Evolutionary conservation across 2,888 invertebrate species (phyloP), one percentile per base, ranked within the genome.

Genomic region (Amphipyra berbera): DNA sequence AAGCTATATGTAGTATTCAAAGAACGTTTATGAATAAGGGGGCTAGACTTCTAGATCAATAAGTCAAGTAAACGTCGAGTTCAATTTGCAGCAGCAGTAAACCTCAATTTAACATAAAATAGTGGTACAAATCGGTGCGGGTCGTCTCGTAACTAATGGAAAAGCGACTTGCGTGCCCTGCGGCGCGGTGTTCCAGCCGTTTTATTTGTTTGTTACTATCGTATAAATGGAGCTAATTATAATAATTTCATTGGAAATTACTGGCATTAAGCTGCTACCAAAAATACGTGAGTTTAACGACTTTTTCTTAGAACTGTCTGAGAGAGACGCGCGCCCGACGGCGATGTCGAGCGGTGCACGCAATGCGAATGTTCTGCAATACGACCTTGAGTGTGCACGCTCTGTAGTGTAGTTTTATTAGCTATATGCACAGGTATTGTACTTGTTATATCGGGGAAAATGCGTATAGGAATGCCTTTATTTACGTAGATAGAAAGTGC

Each of bases 241-340:
- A 90, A 94, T 94, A 94, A 95, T 95, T 94, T 94, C 91, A 87
- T 86, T 89, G 87, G 83, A 92, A 94, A 95, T 95, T 91, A 95
- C 94, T 91, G 91, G 93, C 91, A 95, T 95, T 95, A 95, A 90
- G 89, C 88, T 92, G 95, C 95, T 95, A 95, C 95, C 95, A 94
- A 95, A 95, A 91, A 93, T 94, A 94, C 93, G 91, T 93, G 92
- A 93, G 90, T 93, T 94, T 94, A 95, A 95, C 94, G 93, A 95
- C 85, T 92, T 92, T 90, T 95, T 94, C 95, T 91, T 83, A 90
- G 95, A 95, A 94, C 82, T 88, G 88, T 88, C 89, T 83, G 88
- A 76, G 82, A 82, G 88, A 89, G 87, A 85, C 80, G 81, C 79
- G 79, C 76, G 68, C 82, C 91, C 89, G 88, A 71, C 85, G 90